phyloP scores from a whole-genome alignment of 2,113 vertebrate species.

The Dendropsophus ebraccatus region DNA sequence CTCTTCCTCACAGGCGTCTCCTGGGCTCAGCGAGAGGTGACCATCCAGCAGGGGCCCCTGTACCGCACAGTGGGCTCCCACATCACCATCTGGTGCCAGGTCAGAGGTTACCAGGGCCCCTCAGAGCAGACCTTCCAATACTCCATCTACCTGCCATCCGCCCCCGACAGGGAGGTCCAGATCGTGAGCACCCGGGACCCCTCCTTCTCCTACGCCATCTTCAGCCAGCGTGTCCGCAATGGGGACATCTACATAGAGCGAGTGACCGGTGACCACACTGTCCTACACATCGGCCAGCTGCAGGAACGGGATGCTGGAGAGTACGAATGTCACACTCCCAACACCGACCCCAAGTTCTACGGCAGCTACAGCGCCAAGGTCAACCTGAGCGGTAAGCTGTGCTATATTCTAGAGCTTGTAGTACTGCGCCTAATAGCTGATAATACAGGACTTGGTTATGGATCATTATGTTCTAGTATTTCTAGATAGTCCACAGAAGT shows the following conservation, averaged over 20 bases:
- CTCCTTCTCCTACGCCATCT: constrained; percentile 62
- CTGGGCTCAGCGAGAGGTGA: constrained; percentile 68
- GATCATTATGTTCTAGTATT: too few species aligned
- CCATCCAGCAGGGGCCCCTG: constrained; percentile 77
- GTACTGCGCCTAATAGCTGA: too few species aligned
- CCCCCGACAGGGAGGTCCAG: constrained; percentile 45
- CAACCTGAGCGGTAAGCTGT: constrained; percentile 75
- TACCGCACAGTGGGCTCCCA: constrained; percentile 74
- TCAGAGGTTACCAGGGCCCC: constrained; percentile 71
- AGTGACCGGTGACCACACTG: constrained; percentile 64
- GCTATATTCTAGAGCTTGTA: too few species aligned
- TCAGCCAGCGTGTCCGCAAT: neutral
- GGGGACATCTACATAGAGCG: constrained; percentile 69
- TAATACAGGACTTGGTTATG: too few species aligned
- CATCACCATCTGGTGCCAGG: constrained; percentile 79
- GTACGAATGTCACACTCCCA: constrained; percentile 82
- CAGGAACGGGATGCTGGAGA: constrained; percentile 73
- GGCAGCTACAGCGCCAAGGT: constrained; percentile 79
- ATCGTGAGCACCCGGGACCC: constrained; percentile 70
- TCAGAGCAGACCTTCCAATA: constrained; percentile 73
- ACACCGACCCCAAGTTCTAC: constrained; percentile 57
- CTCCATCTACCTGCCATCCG: constrained; percentile 62
- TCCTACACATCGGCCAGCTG: constrained; percentile 73
- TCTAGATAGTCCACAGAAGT: too few species aligned
- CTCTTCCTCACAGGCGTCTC: constrained; percentile 65